Evolutionary conservation across 1,140 invertebrate genomes (phyloP).

Genomic region (Coptotermes formosanus): DNA sequence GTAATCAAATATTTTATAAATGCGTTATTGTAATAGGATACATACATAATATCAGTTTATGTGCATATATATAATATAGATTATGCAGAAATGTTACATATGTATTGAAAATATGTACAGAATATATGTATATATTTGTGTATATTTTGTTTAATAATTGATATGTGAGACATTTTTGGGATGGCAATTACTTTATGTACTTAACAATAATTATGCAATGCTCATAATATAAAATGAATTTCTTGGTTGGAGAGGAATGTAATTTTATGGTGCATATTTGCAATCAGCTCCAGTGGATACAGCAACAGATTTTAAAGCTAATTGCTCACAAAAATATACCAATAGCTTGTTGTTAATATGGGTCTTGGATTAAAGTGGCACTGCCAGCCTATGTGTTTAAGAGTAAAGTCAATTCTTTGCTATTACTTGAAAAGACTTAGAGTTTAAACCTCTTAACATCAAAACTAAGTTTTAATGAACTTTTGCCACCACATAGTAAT

Average conservation of each 20-base stretch:
- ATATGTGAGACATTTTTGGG: neutral
- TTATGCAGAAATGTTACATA: neutral
- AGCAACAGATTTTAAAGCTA: neutral
- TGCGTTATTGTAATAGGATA: neutral
- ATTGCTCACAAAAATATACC: neutral
- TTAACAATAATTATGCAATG: neutral
- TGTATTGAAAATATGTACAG: conserved; percentile 13
- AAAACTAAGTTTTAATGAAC: too few relatives aligned
- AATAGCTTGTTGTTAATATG: neutral
- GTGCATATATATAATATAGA: conserved; percentile 18
- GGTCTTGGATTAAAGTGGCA: neutral
- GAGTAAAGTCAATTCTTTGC: too few relatives aligned
- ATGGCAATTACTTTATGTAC: neutral
- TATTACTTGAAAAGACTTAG: too few relatives aligned
- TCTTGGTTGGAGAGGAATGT: neutral
- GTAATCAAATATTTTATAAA: neutral
- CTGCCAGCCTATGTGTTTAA: neutral
- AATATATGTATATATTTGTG: conserved; percentile 6
- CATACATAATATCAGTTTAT: conserved; percentile 6
- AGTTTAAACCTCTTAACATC: too few relatives aligned
- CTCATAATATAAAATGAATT: neutral
- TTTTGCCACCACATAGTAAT: too few relatives aligned
- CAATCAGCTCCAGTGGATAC: neutral
- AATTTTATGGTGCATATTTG: neutral
- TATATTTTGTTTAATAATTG: conserved; percentile 20